Evolutionary conservation across 2,113 vertebrate genomes (phyloP).

Genomic region (Pionites leucogaster): DNA sequence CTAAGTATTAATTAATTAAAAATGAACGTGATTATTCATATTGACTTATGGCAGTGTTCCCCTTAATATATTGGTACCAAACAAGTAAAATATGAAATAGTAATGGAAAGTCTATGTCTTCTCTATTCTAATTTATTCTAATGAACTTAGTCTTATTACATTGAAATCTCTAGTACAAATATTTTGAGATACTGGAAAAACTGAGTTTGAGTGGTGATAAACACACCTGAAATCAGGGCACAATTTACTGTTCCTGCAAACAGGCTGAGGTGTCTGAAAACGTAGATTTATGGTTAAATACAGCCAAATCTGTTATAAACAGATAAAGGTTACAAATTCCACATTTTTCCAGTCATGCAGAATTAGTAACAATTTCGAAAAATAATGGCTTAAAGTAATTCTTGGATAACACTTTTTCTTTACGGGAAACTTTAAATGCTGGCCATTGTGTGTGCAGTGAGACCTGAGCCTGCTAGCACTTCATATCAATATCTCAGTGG

Average conservation of each 20-base stretch:
- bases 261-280: not conserved
- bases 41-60: not conserved
- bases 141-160: not conserved
- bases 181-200: not conserved
- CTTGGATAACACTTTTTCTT: not conserved
- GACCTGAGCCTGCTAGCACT: not conserved
- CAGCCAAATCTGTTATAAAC: not conserved
- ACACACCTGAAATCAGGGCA: not conserved
- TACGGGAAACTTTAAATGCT: not conserved
- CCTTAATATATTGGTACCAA: not conserved
- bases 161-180: not conserved
- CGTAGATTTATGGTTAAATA: not conserved
- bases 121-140: not conserved
- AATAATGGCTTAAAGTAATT: not conserved
- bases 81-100: not conserved
- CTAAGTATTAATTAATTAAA: conserved; percentile 37
- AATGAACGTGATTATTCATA: not conserved
- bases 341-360: not conserved
- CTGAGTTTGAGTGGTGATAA: not conserved
- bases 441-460: not conserved
- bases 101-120: not conserved
- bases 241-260: not conserved
- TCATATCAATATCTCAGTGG: not conserved
- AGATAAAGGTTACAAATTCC: not conserved
- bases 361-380: not conserved